phyloP scores from a whole-genome alignment of 2,888 invertebrate genomes.

The Dinocampus coccinellae region DNA sequence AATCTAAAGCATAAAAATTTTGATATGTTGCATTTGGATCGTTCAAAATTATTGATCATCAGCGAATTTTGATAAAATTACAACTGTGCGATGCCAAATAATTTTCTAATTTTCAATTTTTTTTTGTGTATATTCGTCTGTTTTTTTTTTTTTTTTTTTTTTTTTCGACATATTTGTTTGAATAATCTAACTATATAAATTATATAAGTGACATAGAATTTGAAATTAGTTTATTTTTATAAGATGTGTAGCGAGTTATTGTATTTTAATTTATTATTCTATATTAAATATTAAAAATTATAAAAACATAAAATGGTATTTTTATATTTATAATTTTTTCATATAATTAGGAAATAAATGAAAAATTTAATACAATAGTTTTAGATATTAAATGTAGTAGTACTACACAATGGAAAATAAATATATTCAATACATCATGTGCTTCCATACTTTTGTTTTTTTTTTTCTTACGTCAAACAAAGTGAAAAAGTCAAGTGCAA shows the following conservation, averaged over 20 bases:
- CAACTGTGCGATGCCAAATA: neutral
- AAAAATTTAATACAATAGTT: too few relatives aligned
- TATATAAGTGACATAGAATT: neutral
- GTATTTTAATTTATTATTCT: neutral
- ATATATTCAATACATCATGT: too few relatives aligned
- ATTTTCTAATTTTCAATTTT: neutral
- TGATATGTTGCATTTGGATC: neutral
- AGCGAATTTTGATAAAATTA: neutral
- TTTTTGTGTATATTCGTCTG: neutral
- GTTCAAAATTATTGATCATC: neutral
- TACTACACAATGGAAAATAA: too few relatives aligned
- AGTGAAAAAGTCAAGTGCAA: neutral
- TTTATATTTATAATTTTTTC: too few relatives aligned
- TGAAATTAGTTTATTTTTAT: neutral
- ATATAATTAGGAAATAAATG: too few relatives aligned
- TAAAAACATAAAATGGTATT: neutral
- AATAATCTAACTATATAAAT: neutral
- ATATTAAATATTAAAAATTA: neutral
- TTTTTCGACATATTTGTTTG: neutral
- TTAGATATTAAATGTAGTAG: too few relatives aligned
- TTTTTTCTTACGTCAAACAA: neutral
- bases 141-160: neutral
- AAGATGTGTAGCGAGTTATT: neutral
- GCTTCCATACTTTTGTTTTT: too few relatives aligned
- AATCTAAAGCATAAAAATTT: neutral